Conservation (phyloP, 1,140 invertebrate genomes). For the Eupeodes corollae region DNA sequence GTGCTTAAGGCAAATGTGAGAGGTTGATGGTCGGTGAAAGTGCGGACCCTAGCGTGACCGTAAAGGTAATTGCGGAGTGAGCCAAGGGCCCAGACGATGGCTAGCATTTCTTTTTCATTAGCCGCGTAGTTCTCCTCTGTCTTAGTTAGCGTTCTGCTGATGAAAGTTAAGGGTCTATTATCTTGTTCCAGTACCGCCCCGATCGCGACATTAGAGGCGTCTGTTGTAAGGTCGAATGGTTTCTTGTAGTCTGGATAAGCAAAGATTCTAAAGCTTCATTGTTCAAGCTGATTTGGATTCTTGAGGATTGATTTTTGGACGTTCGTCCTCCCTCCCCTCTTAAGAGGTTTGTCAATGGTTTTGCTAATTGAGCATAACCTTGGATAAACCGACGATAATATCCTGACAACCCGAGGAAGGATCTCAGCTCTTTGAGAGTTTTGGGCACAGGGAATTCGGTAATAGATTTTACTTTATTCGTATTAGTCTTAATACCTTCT, state of each 20-base stretch:
- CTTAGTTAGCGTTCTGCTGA: constrained; percentile 14
- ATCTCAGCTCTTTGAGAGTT: too few relatives aligned
- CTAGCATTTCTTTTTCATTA: too few relatives aligned
- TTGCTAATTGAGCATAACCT: constrained; percentile 10
- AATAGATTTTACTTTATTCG: constrained; percentile 12
- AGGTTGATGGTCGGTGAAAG: constrained; percentile 12
- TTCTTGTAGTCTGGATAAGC: constrained; percentile 25
- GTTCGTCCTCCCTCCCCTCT: constrained; percentile 5
- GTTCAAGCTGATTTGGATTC: neutral
- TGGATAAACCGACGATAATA: too few relatives aligned
- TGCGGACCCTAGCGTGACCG: constrained; percentile 20
- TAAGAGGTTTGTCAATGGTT: constrained; percentile 16
- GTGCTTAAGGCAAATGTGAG: constrained; percentile 5
- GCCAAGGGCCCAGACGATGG: constrained; percentile 24
- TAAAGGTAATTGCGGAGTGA: constrained; percentile 36
- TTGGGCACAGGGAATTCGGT: constrained; percentile 17
- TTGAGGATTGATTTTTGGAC: constrained; percentile 4
- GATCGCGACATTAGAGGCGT: constrained; percentile 24
- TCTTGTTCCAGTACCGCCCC: too few relatives aligned
- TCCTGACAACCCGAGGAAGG: too few relatives aligned
- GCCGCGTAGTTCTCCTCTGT: too few relatives aligned
- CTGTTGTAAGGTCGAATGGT: constrained; percentile 22
- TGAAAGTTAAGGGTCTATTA: constrained; percentile 31
- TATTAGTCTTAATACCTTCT: too few relatives aligned
- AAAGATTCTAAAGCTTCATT: constrained; percentile 4